Percentiles rank a stretch among this genome's conserved stretches.
Evolutionary conservation across 35 echinoderm and acorn worm species (phyloP).

Genomic region (Holothuria glaberrima): DNA sequence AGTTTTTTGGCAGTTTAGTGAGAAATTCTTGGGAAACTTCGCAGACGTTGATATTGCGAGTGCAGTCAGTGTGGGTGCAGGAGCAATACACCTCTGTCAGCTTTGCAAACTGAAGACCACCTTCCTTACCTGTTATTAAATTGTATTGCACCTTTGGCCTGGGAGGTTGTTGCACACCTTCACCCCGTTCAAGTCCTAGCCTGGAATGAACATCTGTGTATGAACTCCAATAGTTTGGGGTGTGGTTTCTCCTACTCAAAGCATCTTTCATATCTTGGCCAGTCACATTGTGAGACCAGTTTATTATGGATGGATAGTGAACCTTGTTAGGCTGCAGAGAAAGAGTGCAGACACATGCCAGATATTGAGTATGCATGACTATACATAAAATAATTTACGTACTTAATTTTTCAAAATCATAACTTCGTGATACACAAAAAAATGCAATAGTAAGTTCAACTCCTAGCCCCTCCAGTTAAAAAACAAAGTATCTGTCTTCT

Average conservation of each 20-base stretch:
- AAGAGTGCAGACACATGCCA: background rate
- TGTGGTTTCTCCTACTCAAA: conserved; percentile 60
- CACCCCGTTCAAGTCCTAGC: conserved; percentile 82
- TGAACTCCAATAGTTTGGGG: conserved; percentile 91
- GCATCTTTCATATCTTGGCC: conserved; percentile 84
- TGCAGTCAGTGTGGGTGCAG: too few relatives aligned
- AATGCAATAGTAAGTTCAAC: background rate
- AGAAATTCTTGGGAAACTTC: too few relatives aligned
- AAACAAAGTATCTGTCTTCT: background rate
- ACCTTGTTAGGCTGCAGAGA: conserved; percentile 80
- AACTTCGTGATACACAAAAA: background rate
- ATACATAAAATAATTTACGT: background rate
- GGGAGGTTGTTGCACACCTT: conserved; percentile 60
- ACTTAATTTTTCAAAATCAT: background rate
- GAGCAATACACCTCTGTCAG: too few relatives aligned
- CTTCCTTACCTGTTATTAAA: conserved; percentile 77
- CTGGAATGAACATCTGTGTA: conserved; percentile 81
- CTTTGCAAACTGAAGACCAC: background rate
- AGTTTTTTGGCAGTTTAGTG: too few relatives aligned
- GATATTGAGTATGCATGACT: background rate
- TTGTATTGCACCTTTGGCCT: conserved; percentile 71
- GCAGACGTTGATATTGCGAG: too few relatives aligned
- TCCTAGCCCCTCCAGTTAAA: background rate
- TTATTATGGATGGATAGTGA: conserved; percentile 77
- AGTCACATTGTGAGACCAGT: conserved; percentile 81